These are phyloP conservation scores for Ceraclea dissimilis DNA, from an alignment of 2,888 invertebrate genomes.

Conservation along the genomic window DNA sequence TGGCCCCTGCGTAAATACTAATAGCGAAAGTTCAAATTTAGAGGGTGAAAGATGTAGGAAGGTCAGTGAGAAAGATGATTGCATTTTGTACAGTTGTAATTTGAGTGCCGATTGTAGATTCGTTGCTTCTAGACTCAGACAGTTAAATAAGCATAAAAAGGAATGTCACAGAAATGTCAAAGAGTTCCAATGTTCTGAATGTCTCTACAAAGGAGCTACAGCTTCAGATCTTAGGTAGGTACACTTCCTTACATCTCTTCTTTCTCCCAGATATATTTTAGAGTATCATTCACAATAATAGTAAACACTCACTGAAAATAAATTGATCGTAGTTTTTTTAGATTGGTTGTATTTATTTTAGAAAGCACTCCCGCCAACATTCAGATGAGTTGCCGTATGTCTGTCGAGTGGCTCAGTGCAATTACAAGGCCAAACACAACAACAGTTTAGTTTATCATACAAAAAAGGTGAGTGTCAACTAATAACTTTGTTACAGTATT, in stretches of 20 bases:
- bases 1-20: no score
- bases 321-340: no score
- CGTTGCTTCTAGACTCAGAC: constrained; percentile 6
- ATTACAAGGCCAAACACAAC: constrained; percentile 24
- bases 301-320: no score
- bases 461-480: constrained; percentile 19
- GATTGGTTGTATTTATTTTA: no score
- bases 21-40: no score
- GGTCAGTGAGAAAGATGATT: no score
- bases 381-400: constrained; percentile 24
- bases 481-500: neutral
- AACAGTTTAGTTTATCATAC: constrained; percentile 26
- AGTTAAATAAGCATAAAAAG: constrained; percentile 22
- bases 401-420: constrained; percentile 21
- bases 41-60: no score
- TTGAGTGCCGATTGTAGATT: constrained; percentile 18
- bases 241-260: no score
- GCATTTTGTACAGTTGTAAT: constrained; percentile 15
- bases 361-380: constrained; percentile 25
- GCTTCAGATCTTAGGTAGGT: constrained; percentile 24
- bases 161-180: constrained; percentile 18
- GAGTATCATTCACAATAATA: no score
- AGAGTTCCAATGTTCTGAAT: constrained; percentile 25
- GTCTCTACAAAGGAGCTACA: constrained; percentile 21
- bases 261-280: neutral